Conservation (phyloP, 2,888 invertebrate genomes). For the Arenicola marina region DNA sequence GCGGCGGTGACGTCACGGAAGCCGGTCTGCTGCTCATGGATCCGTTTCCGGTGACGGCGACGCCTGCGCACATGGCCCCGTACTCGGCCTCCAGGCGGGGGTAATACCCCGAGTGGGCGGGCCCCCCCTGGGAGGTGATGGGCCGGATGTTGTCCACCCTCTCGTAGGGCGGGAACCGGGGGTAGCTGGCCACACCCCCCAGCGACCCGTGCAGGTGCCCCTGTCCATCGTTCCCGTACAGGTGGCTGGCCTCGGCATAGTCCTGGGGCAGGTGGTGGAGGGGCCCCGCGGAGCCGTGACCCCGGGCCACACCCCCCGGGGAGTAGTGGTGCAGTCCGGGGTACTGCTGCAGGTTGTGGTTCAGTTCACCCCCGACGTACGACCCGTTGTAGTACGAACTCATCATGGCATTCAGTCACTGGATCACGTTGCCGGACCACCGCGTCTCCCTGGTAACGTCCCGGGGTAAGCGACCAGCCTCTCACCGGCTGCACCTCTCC, state of each 20-base stretch:
- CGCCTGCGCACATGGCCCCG: too few species aligned
- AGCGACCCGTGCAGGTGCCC: background rate
- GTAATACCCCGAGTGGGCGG: too few species aligned
- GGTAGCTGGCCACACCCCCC: background rate
- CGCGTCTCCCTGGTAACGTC: too few species aligned
- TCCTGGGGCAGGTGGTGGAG: background rate
- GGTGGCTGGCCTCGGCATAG: background rate
- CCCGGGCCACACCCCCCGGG: too few species aligned
- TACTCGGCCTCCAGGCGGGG: too few species aligned
- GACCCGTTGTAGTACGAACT: slow-evolving; percentile 1
- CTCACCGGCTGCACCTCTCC: too few species aligned
- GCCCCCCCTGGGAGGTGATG: background rate
- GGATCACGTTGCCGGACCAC: too few species aligned
- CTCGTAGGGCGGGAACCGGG: slow-evolving; percentile 5
- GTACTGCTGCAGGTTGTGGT: background rate
- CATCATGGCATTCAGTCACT: too few species aligned
- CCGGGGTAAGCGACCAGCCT: too few species aligned
- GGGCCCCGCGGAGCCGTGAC: background rate
- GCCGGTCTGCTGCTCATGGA: too few species aligned
- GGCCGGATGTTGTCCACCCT: background rate
- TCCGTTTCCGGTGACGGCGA: too few species aligned
- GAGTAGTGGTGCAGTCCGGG: background rate
- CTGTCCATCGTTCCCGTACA: background rate
- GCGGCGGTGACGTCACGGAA: too few species aligned
- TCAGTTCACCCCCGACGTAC: background rate